Base-by-base conservation (phyloP, 2,888 invertebrate genomes). In the Panzeria rudis region DNA sequence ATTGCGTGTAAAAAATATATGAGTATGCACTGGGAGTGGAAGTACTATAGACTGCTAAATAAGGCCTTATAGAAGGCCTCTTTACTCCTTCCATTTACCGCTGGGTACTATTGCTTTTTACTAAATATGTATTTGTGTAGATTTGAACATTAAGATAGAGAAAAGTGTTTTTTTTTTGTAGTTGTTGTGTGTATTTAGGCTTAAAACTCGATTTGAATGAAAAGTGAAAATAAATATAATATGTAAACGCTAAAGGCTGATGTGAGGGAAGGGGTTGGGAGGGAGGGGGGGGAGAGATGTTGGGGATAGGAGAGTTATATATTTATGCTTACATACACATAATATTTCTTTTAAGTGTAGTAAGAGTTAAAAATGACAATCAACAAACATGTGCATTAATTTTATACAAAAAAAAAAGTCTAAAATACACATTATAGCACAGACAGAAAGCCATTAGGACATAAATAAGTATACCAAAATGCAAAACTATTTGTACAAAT, bases 121-220 rank as follows among this genome's bases (percentile, higher is more conserved):
- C 50, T 29, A 8, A 20, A 54, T 56, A 32, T 68, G n/a, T n/a
- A n/a, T 52, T 29, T 52, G 66, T 68, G 68, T 85, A 75, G 85
- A 85, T 82, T 78, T 78, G 35, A 75, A 85, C 73, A 85, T 82
- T 78, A 69, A 82, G 85, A 85, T 85, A 82, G 78, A 76, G 29
- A 83, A 62, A 38, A 54, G 68, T 68, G 29, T 47, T 50, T 47
- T 52, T 20, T 38, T 4, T 38, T 64, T 73, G 66, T 20, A 8
- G 17, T 6, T 17, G 50, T 75, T 78, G 52, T 71, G 64, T 84
- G 62, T 78, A 61, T 84, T 80, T 81, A 75, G 80, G 80, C 72
- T 73, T 35, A 62, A 78, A 78, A 71, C 62, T 79, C 35, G 64
- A 15, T 72, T 72, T 72, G 62, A 62, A 79, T 79, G 32, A 56